Conservation (phyloP, 2,888 invertebrate species). For the Dynastes tityus region DNA sequence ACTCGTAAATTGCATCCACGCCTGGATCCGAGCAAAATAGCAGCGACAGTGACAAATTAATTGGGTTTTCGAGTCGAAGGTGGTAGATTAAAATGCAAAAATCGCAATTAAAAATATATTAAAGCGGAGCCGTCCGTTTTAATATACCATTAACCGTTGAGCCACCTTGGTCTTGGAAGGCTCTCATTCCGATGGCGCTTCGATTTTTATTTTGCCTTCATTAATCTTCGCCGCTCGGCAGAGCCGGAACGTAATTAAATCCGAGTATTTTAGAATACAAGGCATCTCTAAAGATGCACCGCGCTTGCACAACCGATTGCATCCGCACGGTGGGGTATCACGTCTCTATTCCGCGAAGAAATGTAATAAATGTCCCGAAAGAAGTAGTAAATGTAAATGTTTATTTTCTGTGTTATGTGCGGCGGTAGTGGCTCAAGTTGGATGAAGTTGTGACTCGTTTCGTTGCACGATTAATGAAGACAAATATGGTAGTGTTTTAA, state of each 20-base stretch:
- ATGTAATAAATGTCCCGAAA: slow-evolving; percentile 9
- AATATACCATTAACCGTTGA: slow-evolving; percentile 1
- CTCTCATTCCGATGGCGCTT: neutral
- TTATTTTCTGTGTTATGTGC: neutral
- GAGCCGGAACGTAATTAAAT: slow-evolving; percentile 27
- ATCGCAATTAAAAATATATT: slow-evolving; percentile 45
- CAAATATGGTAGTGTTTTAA: slow-evolving; percentile 7
- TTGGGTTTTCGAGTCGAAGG: slow-evolving; percentile 27
- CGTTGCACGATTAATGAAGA: slow-evolving; percentile 19
- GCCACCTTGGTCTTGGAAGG: neutral
- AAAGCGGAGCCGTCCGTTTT: slow-evolving; percentile 21
- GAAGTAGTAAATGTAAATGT: neutral
- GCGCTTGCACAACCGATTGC: neutral
- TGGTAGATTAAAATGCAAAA: slow-evolving; percentile 44
- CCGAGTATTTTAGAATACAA: slow-evolving; percentile 8
- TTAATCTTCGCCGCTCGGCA: slow-evolving; percentile 17
- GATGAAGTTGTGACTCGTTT: neutral
- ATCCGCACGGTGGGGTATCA: neutral
- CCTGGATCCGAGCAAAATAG: slow-evolving; percentile 21
- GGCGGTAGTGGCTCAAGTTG: neutral
- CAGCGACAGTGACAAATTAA: slow-evolving; percentile 41
- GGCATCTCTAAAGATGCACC: neutral
- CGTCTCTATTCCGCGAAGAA: neutral
- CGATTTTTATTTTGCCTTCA: slow-evolving; percentile 32
- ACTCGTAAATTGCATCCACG: slow-evolving; percentile 28